Evolutionary conservation across 2,113 vertebrate species (phyloP), one percentile per base, ranked within the genome.

Genomic region (Ramphastos sulfuratus): DNA sequence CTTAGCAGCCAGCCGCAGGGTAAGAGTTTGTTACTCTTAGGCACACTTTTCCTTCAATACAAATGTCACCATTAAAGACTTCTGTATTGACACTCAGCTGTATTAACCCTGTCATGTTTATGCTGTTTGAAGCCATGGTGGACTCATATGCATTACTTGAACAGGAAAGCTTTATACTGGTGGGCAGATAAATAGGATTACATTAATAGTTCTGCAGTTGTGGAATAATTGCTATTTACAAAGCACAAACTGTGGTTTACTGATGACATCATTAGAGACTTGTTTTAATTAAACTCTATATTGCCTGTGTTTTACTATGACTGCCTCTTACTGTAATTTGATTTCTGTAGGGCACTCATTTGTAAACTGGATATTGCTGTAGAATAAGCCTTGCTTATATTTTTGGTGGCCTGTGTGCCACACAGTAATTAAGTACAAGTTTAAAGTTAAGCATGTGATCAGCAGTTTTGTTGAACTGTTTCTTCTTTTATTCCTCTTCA

Each of bases 271-370:
- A 87, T 92, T 92, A 91, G 72, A 85, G 42, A 66, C 69, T 82
- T 93, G 35, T 42, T 97, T 91, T 91, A 91, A 78, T 95, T 93
- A 90, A 86, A 93, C 46, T 52, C 35, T 89, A 4, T 77, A 79
- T 83, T 87, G 55, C 64, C 50, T 84, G 42, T 84, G 67, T 64
- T 93, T 87, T 91, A 71, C 63, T 74, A 48, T 80, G 70, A 59
- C 85, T 73, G 42, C 56, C 37, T 87, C 61, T 90, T 92, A 65
- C 93, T 80, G 75, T 85, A 78, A 79, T 95, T 95, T 91, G 74
- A 59, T 91, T 88, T 70, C 27, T 65, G 61, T 52, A 71, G 78
- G 86, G 39, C 70, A 31, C 44, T 89, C 55, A 89, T 91, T 93
- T 93, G 70, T 89, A 85, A 82, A 54, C 72, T 66, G 65, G 59